Percentiles rank a stretch among this genome's conserved stretches.
Evolutionary conservation across 2,797 vertebrate species (phyloP).

Genomic region (Phyllotis vaccarum): DNA sequence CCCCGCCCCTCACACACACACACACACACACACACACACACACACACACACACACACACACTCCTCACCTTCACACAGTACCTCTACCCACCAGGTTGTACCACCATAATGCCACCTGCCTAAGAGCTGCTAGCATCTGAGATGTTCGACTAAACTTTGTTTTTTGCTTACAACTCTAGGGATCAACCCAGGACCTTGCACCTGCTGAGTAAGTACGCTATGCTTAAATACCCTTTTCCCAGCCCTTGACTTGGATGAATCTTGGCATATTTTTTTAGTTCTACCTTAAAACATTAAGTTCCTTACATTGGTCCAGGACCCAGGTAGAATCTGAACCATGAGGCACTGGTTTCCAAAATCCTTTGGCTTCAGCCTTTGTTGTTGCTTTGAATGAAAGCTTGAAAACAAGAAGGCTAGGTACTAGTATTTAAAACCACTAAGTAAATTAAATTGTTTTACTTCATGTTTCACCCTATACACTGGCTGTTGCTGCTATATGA

Average conservation of each 20-base stretch:
- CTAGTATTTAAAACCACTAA: background rate
- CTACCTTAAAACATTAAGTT: background rate
- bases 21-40: background rate
- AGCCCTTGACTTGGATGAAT: background rate
- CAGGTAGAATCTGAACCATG: background rate
- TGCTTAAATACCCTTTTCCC: too few relatives aligned
- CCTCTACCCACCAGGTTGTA: background rate
- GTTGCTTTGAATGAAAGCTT: background rate
- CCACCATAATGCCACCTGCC: background rate
- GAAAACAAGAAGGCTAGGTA: background rate
- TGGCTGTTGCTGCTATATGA: background rate
- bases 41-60: too few relatives aligned
- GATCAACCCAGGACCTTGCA: background rate
- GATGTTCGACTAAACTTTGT: background rate
- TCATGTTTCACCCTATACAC: background rate
- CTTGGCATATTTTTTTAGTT: background rate
- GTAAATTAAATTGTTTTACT: background rate
- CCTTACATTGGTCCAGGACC: background rate
- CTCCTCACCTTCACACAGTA: rapidly evolving
- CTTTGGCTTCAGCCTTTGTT: background rate
- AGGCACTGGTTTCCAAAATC: conserved; percentile 20
- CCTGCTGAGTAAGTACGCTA: background rate
- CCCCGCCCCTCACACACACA: too few relatives aligned
- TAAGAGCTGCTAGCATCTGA: background rate
- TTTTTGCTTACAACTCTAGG: background rate